phyloP scores from a whole-genome alignment of 2,888 invertebrate species.

The Stegana nigrithorax region DNA sequence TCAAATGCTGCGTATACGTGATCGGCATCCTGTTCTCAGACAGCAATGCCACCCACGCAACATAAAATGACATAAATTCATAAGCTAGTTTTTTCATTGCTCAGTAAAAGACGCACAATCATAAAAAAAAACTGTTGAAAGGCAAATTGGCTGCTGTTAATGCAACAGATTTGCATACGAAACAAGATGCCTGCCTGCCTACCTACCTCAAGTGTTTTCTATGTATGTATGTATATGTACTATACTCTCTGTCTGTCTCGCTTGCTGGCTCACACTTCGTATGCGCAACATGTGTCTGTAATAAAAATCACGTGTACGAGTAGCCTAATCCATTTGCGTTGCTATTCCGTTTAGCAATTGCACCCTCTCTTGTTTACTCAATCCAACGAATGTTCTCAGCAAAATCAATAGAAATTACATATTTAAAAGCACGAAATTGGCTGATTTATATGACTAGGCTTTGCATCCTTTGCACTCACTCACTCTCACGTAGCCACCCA shows the following conservation, averaged over 20 bases:
- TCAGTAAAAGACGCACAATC: no score
- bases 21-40: not conserved
- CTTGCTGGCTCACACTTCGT: no score
- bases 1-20: not conserved
- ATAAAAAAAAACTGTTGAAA: not conserved
- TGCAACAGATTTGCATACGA: conserved; percentile 12
- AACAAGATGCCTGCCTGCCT: no score
- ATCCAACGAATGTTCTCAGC: not conserved
- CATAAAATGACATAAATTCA: not conserved
- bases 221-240: not conserved
- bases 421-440: conserved; percentile 3
- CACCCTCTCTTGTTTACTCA: not conserved
- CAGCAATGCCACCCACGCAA: not conserved
- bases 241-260: no score
- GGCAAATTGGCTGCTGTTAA: not conserved
- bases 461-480: not conserved
- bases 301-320: no score
- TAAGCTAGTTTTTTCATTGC: no score
- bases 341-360: not conserved
- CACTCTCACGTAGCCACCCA: not conserved
- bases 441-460: not conserved
- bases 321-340: not conserved
- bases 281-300: conserved; percentile 8
- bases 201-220: no score
- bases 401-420: conserved; percentile 11